These are phyloP conservation scores for Anastrepha ludens DNA, from an alignment of 1,140 invertebrate genomes.

Conservation along the genomic window DNA sequence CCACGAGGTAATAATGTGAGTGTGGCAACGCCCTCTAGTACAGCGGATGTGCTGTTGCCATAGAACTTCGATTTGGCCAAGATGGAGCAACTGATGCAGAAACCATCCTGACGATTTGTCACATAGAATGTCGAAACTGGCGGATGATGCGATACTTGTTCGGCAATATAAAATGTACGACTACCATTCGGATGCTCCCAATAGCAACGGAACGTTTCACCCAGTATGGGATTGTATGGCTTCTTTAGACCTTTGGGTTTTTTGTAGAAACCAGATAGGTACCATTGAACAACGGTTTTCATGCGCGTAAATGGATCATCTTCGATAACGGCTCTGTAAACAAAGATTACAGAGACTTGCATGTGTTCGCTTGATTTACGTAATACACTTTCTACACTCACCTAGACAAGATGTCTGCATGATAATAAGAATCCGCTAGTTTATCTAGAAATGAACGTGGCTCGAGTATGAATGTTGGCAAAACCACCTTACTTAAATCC, in stretches of 20 bases:
- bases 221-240: slow-evolving; percentile 95
- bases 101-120: slow-evolving; percentile 95
- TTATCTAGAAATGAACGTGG: slow-evolving; percentile 95
- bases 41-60: slow-evolving; percentile 95
- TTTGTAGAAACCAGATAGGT: slow-evolving; percentile 91
- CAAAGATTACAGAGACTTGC: slow-evolving; percentile 54
- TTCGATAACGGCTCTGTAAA: slow-evolving; percentile 85
- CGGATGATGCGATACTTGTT: slow-evolving; percentile 97
- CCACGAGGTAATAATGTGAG: slow-evolving; percentile 90
- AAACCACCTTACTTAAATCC: slow-evolving; percentile 96
- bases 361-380: not conserved
- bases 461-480: slow-evolving; percentile 93
- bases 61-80: slow-evolving; percentile 96
- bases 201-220: slow-evolving; percentile 93
- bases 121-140: slow-evolving; percentile 96
- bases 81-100: slow-evolving; percentile 91
- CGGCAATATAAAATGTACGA: slow-evolving; percentile 93
- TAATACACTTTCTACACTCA: slow-evolving; percentile 75
- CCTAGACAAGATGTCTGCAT: slow-evolving; percentile 91
- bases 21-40: slow-evolving; percentile 90
- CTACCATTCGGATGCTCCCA: slow-evolving; percentile 90
- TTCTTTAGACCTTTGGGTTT: slow-evolving; percentile 95
- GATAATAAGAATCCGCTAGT: slow-evolving; percentile 94
- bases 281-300: slow-evolving; percentile 92
- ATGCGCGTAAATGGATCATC: slow-evolving; percentile 94